Base-by-base conservation (phyloP, 2,797 vertebrate genomes). In the Esox lucius region DNA sequence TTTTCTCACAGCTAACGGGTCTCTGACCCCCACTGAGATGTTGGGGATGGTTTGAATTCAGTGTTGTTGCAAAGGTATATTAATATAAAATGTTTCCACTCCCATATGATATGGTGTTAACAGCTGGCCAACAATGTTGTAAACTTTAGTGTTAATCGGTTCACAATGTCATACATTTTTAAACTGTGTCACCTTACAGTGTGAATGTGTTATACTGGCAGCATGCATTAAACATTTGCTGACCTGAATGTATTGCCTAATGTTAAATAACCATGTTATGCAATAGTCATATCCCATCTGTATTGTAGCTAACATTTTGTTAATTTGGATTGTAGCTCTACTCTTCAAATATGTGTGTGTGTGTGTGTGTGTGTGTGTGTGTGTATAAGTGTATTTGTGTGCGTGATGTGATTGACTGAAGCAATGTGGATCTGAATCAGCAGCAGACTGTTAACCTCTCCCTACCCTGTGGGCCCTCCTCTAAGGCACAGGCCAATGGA, bases 1-100 rank as follows among this genome's bases (percentile, higher is more conserved):
- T 77, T 86, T 81, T 85, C 72, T 78, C 78, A 83, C 73, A 85
- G 76, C 72, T 67, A 42, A 49, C 77, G 78, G 51, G 68, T 31
- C 62, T 56, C 68, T 35, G 81, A 68, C 77, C 75, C 72, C 71
- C 62, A 79, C 67, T 46, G 80, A 80, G 75, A 87, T 86, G 83
- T 84, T 81, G 78, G 62, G 53, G 77, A 77, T 83, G 72, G 66
- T 39, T 80, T 73, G 66, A 72, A 71, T 61, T 79, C 56, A 75
- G 81, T 82, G 82, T 75, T 71, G 73, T 77, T 11, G 67, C 46
- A 75, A 73, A 68, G 68, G 24, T 76, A 78, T 85, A 86, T 78
- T 86, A 84, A 80, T 85, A 83, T 80, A 70, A 73, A 1, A 5
- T 73, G 82, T 78, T 75, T 69, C 61, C 42, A 4, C 42, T n/a